Percentiles rank a stretch among this genome's conserved stretches.
phyloP scores from a whole-genome alignment of 2,888 invertebrate genomes.

The Dynastes grantii region DNA sequence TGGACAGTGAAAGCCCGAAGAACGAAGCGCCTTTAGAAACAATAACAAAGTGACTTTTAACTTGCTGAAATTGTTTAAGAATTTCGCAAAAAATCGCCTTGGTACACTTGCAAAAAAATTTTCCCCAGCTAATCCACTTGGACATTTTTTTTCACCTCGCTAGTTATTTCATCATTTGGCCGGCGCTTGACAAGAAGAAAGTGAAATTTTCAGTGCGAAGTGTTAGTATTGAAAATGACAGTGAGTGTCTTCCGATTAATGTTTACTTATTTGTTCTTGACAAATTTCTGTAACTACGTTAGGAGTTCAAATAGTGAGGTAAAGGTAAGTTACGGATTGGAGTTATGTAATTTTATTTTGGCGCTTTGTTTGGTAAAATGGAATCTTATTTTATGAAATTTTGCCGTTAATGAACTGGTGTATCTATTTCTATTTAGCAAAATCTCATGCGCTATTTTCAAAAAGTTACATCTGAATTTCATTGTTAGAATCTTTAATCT shows the following conservation, averaged over 20 bases:
- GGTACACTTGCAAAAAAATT: background rate
- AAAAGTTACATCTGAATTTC: too few species aligned
- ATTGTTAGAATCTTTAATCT: too few species aligned
- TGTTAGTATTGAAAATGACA: slow-evolving; percentile 33
- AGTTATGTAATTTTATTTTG: background rate
- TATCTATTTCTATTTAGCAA: too few species aligned
- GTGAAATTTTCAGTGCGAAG: slow-evolving; percentile 29
- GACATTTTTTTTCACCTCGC: background rate
- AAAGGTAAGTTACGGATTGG: slow-evolving; percentile 26
- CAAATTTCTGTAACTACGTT: slow-evolving; percentile 2
- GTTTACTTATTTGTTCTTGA: slow-evolving; percentile 23
- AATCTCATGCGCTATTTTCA: too few species aligned
- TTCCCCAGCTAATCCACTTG: background rate
- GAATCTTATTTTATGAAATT: too few species aligned
- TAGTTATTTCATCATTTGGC: background rate
- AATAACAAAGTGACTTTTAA: background rate
- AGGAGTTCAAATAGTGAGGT: background rate
- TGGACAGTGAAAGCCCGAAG: slow-evolving; percentile 62
- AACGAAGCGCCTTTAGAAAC: slow-evolving; percentile 52
- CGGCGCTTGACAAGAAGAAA: background rate
- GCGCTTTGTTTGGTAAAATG: too few species aligned
- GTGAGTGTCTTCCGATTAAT: slow-evolving; percentile 16
- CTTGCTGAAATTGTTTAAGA: background rate
- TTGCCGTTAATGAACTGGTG: too few species aligned
- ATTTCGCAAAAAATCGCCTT: background rate